These are phyloP conservation scores for Halocaridina rubra DNA, from an alignment of 2,888 invertebrate species.

Conservation along the genomic window DNA sequence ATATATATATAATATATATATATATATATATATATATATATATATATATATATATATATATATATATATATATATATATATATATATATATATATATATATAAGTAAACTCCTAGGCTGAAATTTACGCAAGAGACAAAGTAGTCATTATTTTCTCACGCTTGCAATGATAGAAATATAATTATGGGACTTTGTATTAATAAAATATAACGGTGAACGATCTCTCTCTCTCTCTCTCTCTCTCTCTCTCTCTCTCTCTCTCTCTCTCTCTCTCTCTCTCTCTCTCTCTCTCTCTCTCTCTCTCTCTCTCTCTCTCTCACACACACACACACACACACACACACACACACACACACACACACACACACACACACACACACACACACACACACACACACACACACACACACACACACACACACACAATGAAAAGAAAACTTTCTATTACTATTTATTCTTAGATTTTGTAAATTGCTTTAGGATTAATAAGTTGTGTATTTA, in stretches of 20 bases:
- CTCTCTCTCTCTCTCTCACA: neutral
- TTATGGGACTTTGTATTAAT: too few species aligned
- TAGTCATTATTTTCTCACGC: too few species aligned
- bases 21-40: too few species aligned
- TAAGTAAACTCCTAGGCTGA: too few species aligned
- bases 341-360: neutral
- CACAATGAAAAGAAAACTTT: neutral
- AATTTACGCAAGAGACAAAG: too few species aligned
- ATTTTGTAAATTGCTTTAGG: neutral
- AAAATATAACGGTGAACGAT: too few species aligned
- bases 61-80: too few species aligned
- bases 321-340: neutral
- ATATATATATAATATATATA: too few species aligned
- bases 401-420: neutral
- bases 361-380: neutral
- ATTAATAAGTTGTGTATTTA: too few species aligned
- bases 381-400: neutral
- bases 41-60: too few species aligned
- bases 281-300: neutral
- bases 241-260: neutral
- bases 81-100: too few species aligned
- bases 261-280: neutral
- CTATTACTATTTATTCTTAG: neutral
- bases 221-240: neutral
- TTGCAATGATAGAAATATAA: too few species aligned